These are phyloP conservation scores for Deladenus siricidicola DNA, from an alignment of 2,888 invertebrate genomes.

Conservation along the genomic window DNA sequence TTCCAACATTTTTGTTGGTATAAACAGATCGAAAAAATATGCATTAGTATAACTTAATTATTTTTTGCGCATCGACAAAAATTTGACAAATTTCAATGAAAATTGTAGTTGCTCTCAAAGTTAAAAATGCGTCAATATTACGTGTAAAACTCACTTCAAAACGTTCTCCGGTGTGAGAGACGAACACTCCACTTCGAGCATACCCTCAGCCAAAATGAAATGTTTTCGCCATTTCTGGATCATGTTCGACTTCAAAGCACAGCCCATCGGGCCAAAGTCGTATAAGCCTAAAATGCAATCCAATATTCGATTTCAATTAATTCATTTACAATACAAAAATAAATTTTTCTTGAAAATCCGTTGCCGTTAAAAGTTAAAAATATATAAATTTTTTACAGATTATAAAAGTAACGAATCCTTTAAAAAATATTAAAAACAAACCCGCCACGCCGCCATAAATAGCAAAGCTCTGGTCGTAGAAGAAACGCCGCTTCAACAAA, in stretches of 20 bases:
- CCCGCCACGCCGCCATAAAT: slow-evolving; percentile 79
- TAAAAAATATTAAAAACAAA: background rate
- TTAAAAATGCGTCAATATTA: too few relatives aligned
- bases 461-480: slow-evolving; percentile 95
- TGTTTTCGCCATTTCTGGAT: slow-evolving; percentile 85
- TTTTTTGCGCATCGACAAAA: too few relatives aligned
- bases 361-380: too few relatives aligned
- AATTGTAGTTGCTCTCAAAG: too few relatives aligned
- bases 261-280: slow-evolving; percentile 99
- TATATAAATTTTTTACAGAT: background rate
- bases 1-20: background rate
- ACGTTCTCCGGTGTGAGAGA: slow-evolving; percentile 94
- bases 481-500: slow-evolving; percentile 87
- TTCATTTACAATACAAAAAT: too few relatives aligned
- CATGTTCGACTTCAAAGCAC: slow-evolving; percentile 90
- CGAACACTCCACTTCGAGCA: slow-evolving; percentile 96
- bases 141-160: slow-evolving; percentile 66
- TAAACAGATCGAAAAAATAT: too few relatives aligned
- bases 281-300: slow-evolving; percentile 52
- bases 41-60: too few relatives aligned
- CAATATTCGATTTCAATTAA: too few relatives aligned
- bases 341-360: too few relatives aligned
- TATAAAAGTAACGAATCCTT: too few relatives aligned
- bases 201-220: slow-evolving; percentile 92
- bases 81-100: too few relatives aligned